Percentiles rank a stretch among this genome's conserved stretches.
Evolutionary conservation across 2,113 vertebrate species (phyloP).

Genomic region (Colaptes auratus): DNA sequence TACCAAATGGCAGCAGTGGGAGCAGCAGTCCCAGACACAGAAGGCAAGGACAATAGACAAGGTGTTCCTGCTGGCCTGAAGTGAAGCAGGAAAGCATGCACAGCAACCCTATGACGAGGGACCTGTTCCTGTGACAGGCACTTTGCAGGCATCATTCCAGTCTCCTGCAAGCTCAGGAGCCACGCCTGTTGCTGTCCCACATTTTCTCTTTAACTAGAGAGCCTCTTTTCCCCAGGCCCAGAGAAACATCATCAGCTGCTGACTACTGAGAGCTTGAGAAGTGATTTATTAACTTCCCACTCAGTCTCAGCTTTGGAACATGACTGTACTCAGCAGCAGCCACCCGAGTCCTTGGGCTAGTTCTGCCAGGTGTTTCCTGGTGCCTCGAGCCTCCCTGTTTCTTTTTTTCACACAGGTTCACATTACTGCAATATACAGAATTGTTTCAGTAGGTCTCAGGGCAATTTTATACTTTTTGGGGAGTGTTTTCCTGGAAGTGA

Average conservation of each 20-base stretch:
- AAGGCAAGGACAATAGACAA: background rate
- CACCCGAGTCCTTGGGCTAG: background rate
- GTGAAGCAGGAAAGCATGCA: rapidly evolving
- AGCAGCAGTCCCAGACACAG: background rate
- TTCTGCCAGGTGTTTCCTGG: background rate
- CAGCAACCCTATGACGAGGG: background rate
- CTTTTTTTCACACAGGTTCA: background rate
- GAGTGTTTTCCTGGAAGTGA: background rate
- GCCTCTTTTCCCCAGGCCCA: background rate
- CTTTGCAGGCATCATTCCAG: background rate
- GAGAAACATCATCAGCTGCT: background rate
- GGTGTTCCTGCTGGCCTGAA: rapidly evolving
- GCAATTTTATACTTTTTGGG: background rate
- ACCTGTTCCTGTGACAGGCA: rapidly evolving
- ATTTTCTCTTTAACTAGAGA: background rate
- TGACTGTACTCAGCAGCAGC: background rate
- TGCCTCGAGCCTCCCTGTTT: background rate
- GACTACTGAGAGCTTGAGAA: background rate
- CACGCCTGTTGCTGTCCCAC: background rate
- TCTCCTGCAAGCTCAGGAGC: background rate
- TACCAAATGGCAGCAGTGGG: rapidly evolving
- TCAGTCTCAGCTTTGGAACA: background rate
- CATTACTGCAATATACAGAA: background rate
- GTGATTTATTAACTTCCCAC: background rate
- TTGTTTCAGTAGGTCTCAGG: background rate